Evolutionary conservation across 2,113 vertebrate genomes (phyloP), one percentile per base, ranked within the genome.

Genomic region (Zosterops hypoxanthus): DNA sequence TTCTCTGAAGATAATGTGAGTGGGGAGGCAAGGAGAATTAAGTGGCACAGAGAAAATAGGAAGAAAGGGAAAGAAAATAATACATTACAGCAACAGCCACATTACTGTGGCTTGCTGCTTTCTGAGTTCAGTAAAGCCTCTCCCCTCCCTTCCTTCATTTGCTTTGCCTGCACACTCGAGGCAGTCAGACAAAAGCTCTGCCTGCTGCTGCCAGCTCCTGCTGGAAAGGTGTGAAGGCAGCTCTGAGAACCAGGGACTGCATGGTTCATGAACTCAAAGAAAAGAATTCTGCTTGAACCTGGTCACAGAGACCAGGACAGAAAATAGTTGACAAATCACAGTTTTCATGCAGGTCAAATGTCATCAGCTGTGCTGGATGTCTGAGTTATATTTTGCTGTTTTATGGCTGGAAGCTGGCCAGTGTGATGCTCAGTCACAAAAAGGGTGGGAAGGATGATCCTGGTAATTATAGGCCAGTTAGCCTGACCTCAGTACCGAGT

Each of bases 211-310:
- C 33, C 4, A 3, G 84, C 42, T 75, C 25, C 56, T 63, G 39
- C 39, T 65, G 23, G 46, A 42, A 78, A 82, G 36, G 7, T 0
- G 0, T 0, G 5, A 84, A 31, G 34, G 57, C 47, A 75, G 10
- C 14, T 12, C 17, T 17, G 66, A 42, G 9, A 28, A 34, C 9
- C 9, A 20, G 44, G 33, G 23, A 16, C 15, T 16, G 34, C 9
- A 22, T 0, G 0, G 53, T 70, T 73, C 60, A n/a, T 0, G 1
- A 19, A 12, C 34, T 75, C 2, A 0, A 66, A 78, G 50, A 52
- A 25, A 76, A 86, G 13, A 90, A 3, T 16, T 49, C 26, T 63
- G 29, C 61, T 49, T 82, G 71, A 73, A 63, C 14, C 34, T 88
- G 17, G 46, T 80, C 46, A 77, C 24, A 44, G 59, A 47, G 16